Conservation (phyloP, 1,140 invertebrate genomes). For the Popillia japonica region DNA sequence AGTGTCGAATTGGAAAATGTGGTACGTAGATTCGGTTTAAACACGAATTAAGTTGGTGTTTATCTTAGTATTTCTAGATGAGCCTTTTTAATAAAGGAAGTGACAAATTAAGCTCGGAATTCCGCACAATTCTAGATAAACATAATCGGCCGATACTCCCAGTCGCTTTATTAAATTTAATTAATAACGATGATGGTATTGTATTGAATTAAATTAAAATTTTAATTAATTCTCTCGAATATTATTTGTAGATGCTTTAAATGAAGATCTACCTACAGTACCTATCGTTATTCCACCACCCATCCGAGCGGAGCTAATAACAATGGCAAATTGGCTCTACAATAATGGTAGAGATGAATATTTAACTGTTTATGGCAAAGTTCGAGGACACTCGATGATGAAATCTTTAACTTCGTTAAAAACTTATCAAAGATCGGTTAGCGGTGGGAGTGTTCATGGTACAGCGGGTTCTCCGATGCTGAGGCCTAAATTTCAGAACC, state of each 20-base stretch:
- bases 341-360: constrained; percentile 82
- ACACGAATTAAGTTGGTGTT: neutral
- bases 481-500: constrained; percentile 64
- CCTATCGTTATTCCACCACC: constrained; percentile 66
- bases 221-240: neutral
- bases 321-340: constrained; percentile 85
- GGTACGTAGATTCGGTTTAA: constrained; percentile 63
- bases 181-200: constrained; percentile 84
- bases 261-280: constrained; percentile 60
- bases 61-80: constrained; percentile 64
- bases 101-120: constrained; percentile 83
- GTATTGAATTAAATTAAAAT: constrained; percentile 9
- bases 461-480: constrained; percentile 58
- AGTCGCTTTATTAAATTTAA: constrained; percentile 84
- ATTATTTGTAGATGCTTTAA: constrained; percentile 55
- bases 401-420: constrained; percentile 79
- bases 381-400: constrained; percentile 78
- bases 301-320: constrained; percentile 74
- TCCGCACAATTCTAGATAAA: constrained; percentile 83
- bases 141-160: constrained; percentile 88
- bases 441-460: constrained; percentile 68
- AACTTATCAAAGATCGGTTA: constrained; percentile 82
- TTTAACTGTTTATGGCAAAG: constrained; percentile 80
- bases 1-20: constrained; percentile 95
- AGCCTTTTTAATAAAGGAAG: constrained; percentile 78